A percentile compares a stretch with the other conserved stretches of the same genome.
phyloP scores from a whole-genome alignment of 1,140 invertebrate species.

The Euwallacea fornicatus region DNA sequence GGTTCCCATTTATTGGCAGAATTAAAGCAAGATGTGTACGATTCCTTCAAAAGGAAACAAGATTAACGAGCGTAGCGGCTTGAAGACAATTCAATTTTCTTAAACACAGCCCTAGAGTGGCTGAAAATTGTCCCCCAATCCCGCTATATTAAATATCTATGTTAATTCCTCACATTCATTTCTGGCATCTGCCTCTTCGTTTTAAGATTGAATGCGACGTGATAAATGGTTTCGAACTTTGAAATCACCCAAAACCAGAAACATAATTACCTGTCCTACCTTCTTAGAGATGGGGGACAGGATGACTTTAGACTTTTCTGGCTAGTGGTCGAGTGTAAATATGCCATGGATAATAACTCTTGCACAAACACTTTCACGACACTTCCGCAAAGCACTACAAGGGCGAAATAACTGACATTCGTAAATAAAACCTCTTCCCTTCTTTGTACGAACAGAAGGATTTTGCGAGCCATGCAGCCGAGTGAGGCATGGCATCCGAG shows the following conservation, averaged over 20 bases:
- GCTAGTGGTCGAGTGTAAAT: constrained; percentile 28
- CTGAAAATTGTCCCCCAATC: not conserved
- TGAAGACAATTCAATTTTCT: not conserved
- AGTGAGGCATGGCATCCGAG: too few species aligned
- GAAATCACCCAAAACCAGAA: not conserved
- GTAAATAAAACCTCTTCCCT: too few species aligned
- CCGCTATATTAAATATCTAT: constrained; percentile 14
- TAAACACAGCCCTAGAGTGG: not conserved
- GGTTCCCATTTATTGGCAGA: too few species aligned
- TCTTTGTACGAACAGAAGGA: too few species aligned
- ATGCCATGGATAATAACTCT: constrained; percentile 24
- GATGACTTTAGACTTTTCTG: constrained; percentile 8
- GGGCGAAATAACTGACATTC: too few species aligned
- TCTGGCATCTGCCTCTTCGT: too few species aligned
- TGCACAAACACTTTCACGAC: not conserved
- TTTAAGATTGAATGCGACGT: too few species aligned
- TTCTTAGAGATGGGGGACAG: constrained; percentile 20
- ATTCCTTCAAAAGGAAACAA: too few species aligned
- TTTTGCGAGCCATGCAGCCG: too few species aligned
- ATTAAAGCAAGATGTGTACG: too few species aligned
- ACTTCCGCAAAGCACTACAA: not conserved
- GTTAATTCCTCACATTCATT: constrained; percentile 6
- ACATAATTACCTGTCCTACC: constrained; percentile 36
- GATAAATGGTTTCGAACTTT: too few species aligned
- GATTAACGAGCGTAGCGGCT: too few species aligned